Percentiles rank a stretch among this genome's conserved stretches.
Conservation (phyloP, 2,797 vertebrate species). For the Notolepis coatsorum region DNA sequence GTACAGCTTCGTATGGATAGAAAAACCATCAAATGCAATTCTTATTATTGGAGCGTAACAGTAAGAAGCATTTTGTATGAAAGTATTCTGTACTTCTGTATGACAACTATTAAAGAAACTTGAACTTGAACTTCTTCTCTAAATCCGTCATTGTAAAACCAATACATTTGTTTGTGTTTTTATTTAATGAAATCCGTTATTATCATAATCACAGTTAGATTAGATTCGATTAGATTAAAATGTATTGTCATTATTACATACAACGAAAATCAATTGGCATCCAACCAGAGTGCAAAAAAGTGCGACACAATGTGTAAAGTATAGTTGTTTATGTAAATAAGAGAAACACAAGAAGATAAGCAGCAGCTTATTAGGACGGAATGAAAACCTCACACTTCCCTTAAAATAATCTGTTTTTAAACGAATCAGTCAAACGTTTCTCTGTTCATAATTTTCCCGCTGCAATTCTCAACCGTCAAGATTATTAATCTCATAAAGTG, state of each 20-base stretch:
- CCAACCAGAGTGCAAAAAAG: not conserved
- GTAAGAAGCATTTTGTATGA: too few species aligned
- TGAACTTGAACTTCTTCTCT: too few species aligned
- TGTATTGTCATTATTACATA: not conserved
- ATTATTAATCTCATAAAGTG: conserved; percentile 85
- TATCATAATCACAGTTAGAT: too few species aligned
- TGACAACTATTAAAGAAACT: too few species aligned
- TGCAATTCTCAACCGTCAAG: conserved; percentile 78
- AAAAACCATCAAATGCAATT: too few species aligned
- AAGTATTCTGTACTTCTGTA: too few species aligned
- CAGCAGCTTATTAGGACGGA: conserved; percentile 51
- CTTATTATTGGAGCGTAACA: too few species aligned
- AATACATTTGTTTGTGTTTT: too few species aligned
- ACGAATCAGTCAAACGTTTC: conserved; percentile 89
- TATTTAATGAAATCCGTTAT: too few species aligned
- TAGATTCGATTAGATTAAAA: not conserved
- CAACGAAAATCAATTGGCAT: not conserved
- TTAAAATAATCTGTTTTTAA: conserved; percentile 85
- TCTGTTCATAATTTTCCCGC: conserved; percentile 84
- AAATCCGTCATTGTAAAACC: too few species aligned
- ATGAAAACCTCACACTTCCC: conserved; percentile 75
- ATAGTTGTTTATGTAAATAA: not conserved
- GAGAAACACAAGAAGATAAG: conserved; percentile 27
- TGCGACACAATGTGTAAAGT: not conserved
- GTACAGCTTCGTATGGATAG: too few species aligned